These are phyloP conservation scores for Threskiornis aethiopicus DNA, from an alignment of 2,797 vertebrate species.

Conservation along the genomic window DNA sequence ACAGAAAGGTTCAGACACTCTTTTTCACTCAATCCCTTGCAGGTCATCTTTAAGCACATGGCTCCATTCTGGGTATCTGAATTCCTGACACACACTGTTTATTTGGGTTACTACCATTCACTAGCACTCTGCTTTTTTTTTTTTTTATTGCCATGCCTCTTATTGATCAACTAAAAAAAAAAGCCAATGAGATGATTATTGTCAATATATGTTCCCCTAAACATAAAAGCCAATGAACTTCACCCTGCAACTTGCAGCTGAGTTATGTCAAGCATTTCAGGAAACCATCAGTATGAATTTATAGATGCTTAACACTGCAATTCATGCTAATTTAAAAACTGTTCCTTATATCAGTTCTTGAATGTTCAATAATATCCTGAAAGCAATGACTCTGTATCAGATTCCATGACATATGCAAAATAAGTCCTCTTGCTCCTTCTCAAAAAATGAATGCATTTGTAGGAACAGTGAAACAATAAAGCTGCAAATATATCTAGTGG, in stretches of 20 bases:
- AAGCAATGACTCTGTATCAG: not conserved
- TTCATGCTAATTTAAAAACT: not conserved
- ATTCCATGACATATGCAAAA: accelerated
- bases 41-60: not conserved
- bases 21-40: not conserved
- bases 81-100: not conserved
- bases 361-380: not conserved
- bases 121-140: not conserved
- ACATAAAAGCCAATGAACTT: not conserved
- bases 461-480: not conserved
- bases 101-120: not conserved
- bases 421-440: not conserved
- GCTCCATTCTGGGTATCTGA: not conserved
- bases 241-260: not conserved
- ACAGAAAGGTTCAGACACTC: not conserved
- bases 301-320: not conserved
- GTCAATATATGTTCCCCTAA: not conserved
- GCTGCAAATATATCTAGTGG: not conserved
- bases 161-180: not conserved
- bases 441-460: not conserved
- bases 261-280: not conserved
- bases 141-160: not conserved
- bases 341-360: not conserved
- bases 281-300: not conserved
- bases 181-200: not conserved